Evolutionary conservation across 2,888 invertebrate genomes (phyloP), one percentile per base, ranked within the genome.

Genomic region (Epistrophella euchroma): DNA sequence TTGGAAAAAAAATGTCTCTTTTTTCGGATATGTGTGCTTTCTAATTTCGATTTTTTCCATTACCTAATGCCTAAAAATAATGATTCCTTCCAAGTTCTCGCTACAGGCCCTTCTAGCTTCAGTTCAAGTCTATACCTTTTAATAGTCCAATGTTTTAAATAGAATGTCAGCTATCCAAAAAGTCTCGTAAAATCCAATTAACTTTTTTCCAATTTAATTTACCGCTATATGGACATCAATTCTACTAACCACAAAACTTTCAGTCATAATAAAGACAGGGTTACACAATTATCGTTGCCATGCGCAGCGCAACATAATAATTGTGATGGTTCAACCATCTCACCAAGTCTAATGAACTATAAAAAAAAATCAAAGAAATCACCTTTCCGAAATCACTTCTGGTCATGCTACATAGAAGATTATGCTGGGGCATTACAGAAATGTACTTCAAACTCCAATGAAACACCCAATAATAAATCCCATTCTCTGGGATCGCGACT

Each of bases 371-470:
- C 76, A 73, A 76, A 85, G 77, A 76, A 86, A 81, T 74, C 70
- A 74, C 68, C 78, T 79, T 84, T 84, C 37, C 70, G 58, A 78
- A 78, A 86, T 82, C 73, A 71, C 82, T 78, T 81, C 66, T 77
- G 86, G 86, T 86, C 86, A 86, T 86, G 82, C 86, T 71, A 71
- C 74, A 82, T 35, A 66, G 77, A 82, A 82, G 77, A 78, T 78
- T 47, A 75, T 64, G 15, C 37, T 50, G 7, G 10, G 15, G 13
- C 22, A 22, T 37, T 32, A 55, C 11, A 56, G 17, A 10, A 37
- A 11, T 5, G 35, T 28, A 32, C 35, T 35, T 5, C 47, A 2
- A 50, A 50, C 22, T 50, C 52, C 45, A 71, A 17, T 56, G 70
- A 37, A 73, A 73, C 72, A 85, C 80, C 80, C 77, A 86, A 68